Evolutionary conservation across 2,797 vertebrate species (phyloP).

Genomic region (Lepilemur septentrionalis): DNA sequence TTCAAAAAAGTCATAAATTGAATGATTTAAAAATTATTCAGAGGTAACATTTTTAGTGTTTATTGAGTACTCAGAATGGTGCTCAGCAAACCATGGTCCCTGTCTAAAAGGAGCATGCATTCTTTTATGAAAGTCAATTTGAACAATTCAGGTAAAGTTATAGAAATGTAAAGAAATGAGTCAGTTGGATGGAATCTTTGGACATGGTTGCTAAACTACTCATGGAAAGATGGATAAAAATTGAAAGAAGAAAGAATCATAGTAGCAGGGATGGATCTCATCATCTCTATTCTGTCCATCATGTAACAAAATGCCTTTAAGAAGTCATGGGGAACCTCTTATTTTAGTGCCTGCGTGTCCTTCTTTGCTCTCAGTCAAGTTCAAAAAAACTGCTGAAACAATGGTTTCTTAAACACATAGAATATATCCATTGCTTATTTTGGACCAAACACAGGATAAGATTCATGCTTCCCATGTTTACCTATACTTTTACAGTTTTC

Average conservation of each 20-base stretch:
- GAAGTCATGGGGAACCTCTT: not conserved
- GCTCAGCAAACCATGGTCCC: not conserved
- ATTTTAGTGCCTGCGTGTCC: not conserved
- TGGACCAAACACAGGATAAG: not conserved
- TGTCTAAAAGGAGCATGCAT: not conserved
- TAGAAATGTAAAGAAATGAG: not conserved
- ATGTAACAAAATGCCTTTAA: slow-evolving; percentile 5
- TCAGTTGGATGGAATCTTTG: not conserved
- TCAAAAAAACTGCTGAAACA: not conserved
- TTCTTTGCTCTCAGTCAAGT: not conserved
- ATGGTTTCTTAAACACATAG: not conserved
- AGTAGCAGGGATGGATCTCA: not conserved
- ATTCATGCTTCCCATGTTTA: not conserved
- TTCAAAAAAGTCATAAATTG: not conserved
- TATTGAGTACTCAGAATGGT: not conserved
- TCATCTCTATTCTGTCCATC: not conserved
- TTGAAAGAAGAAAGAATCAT: not conserved
- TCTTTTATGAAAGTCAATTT: not conserved
- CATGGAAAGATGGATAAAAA: not conserved
- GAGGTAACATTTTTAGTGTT: not conserved
- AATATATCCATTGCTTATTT: not conserved
- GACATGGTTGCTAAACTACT: not conserved
- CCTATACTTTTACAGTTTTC: not conserved
- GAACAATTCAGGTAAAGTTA: not conserved
- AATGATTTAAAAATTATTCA: not conserved